phyloP scores from a whole-genome alignment of 2,888 invertebrate species.

The Dioctria rufipes region DNA sequence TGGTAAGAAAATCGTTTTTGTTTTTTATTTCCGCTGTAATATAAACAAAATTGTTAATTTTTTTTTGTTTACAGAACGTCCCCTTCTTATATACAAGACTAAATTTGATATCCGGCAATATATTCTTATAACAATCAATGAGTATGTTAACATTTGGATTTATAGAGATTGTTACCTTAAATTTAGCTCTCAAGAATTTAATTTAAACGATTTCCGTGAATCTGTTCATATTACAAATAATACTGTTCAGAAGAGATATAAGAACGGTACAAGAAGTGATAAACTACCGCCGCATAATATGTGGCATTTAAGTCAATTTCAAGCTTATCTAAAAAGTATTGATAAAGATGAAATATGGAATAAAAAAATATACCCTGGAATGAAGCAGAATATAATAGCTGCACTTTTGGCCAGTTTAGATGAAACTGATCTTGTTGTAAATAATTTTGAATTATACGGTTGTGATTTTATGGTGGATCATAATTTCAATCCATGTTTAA shows the following conservation, averaged over 20 bases:
- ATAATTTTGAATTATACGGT: slow-evolving; percentile 91
- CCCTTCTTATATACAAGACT: slow-evolving; percentile 85
- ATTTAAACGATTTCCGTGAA: slow-evolving; percentile 84
- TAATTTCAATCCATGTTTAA: slow-evolving; percentile 88
- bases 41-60: neutral
- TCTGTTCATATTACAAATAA: slow-evolving; percentile 91
- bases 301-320: slow-evolving; percentile 86
- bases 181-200: slow-evolving; percentile 89
- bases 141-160: slow-evolving; percentile 88
- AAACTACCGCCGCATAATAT: slow-evolving; percentile 84
- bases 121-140: slow-evolving; percentile 81
- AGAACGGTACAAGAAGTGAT: slow-evolving; percentile 72
- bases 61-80: slow-evolving; percentile 79
- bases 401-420: slow-evolving; percentile 85
- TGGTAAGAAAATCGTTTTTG: slow-evolving; percentile 73
- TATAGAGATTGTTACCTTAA: slow-evolving; percentile 88
- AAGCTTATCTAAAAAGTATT: slow-evolving; percentile 74
- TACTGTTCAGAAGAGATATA: slow-evolving; percentile 86
- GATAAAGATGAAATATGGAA: slow-evolving; percentile 76
- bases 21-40: too few relatives aligned
- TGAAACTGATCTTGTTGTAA: slow-evolving; percentile 78
- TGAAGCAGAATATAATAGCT: slow-evolving; percentile 87
- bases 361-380: slow-evolving; percentile 84
- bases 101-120: slow-evolving; percentile 95
- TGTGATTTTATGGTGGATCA: slow-evolving; percentile 94